A percentile compares a stretch with the other conserved stretches of the same genome.
phyloP scores from a whole-genome alignment of 2,113 vertebrate species.

The Charina bottae region DNA sequence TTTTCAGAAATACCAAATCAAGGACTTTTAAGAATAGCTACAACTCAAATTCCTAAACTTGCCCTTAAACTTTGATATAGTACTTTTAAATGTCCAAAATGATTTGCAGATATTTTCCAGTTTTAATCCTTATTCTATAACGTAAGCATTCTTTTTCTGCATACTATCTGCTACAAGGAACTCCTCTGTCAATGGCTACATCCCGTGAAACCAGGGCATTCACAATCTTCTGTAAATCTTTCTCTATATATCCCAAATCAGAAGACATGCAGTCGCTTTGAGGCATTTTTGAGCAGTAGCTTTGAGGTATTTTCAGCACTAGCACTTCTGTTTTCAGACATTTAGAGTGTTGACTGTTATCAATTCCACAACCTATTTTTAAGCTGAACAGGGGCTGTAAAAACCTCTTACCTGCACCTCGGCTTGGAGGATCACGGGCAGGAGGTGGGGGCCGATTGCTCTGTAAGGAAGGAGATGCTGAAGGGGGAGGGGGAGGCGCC shows the following conservation, averaged over 20 bases:
- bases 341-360: background rate
- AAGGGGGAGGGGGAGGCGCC: conserved; percentile 75
- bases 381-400: fast-evolving
- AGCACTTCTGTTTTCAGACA: background rate
- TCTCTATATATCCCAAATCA: background rate
- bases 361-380: fast-evolving
- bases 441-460: conserved; percentile 79
- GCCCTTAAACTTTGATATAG: background rate
- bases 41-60: background rate
- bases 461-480: conserved; percentile 74
- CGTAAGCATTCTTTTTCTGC: background rate
- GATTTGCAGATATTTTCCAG: background rate
- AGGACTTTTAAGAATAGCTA: background rate
- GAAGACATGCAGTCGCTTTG: background rate
- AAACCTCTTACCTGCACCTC: conserved; percentile 76
- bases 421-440: conserved; percentile 80
- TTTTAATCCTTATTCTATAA: background rate
- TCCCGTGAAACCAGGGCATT: background rate
- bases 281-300: background rate
- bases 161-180: background rate
- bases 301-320: no score
- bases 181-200: background rate
- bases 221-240: background rate
- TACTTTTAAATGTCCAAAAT: background rate
- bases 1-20: background rate